Percentiles rank a stretch among this genome's conserved stretches.
Conservation (phyloP, 2,888 invertebrate species). For the Tachystola acroxantha region DNA sequence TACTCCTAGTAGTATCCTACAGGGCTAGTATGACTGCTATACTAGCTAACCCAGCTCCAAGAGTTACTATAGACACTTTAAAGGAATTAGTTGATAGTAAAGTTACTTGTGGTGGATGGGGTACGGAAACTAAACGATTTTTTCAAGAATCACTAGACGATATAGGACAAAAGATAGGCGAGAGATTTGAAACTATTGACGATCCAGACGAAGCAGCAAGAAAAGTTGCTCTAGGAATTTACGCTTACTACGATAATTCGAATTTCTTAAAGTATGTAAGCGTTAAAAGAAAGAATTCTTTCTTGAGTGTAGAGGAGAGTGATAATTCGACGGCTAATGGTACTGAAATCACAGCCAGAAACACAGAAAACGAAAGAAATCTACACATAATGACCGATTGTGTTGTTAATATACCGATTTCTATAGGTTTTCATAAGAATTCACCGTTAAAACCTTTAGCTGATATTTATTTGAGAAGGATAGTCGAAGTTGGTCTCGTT, state of each 20-base stretch:
- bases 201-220: slow-evolving; percentile 81
- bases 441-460: slow-evolving; percentile 85
- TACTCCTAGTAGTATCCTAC: slow-evolving; percentile 88
- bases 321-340: slow-evolving; percentile 20
- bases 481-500: slow-evolving; percentile 87
- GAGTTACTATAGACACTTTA: slow-evolving; percentile 88
- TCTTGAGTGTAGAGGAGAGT: slow-evolving; percentile 34
- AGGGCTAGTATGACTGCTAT: slow-evolving; percentile 92
- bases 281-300: slow-evolving; percentile 70
- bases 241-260: slow-evolving; percentile 89
- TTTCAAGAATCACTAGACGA: slow-evolving; percentile 84
- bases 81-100: slow-evolving; percentile 82
- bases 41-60: slow-evolving; percentile 86
- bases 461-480: slow-evolving; percentile 81
- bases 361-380: slow-evolving; percentile 53
- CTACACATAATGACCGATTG: slow-evolving; percentile 91
- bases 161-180: slow-evolving; percentile 81
- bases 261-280: slow-evolving; percentile 83
- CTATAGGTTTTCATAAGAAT: slow-evolving; percentile 89
- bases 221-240: slow-evolving; percentile 82
- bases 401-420: slow-evolving; percentile 88
- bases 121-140: slow-evolving; percentile 82
- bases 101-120: slow-evolving; percentile 85
- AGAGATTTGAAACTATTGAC: slow-evolving; percentile 80
- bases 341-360: slow-evolving; percentile 19